A percentile compares a stretch with the other conserved stretches of the same genome.
Conservation (phyloP, 2,113 vertebrate species). For the Xenotilapia longispinis region DNA sequence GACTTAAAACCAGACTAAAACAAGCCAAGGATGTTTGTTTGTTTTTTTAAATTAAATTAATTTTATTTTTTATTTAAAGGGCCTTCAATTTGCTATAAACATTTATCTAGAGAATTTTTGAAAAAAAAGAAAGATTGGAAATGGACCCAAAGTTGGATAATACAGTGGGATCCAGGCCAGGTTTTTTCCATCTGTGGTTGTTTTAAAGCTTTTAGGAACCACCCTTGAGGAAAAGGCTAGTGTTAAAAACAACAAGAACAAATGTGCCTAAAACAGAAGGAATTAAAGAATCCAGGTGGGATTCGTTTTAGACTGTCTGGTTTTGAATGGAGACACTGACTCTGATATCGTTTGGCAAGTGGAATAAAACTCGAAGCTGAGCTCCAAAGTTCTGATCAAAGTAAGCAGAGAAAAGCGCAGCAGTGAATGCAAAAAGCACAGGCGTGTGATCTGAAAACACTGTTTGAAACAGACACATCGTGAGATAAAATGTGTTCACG, state of each 20-base stretch:
- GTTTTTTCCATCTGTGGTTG: background rate
- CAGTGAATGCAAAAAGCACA: background rate
- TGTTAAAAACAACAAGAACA: background rate
- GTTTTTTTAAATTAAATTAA: background rate
- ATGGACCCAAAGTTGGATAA: background rate
- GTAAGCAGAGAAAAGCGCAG: background rate
- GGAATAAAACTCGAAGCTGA: background rate
- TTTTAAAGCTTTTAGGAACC: background rate
- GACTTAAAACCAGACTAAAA: background rate
- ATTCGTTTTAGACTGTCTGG: background rate
- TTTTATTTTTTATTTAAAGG: background rate
- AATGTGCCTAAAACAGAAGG: background rate
- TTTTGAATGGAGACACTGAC: background rate
- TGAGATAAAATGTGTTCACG: background rate
- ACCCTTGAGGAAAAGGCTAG: background rate
- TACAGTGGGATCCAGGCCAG: background rate
- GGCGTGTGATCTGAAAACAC: background rate
- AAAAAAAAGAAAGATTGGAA: background rate
- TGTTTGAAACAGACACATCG: background rate
- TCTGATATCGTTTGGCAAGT: background rate
- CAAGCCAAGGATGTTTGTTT: background rate
- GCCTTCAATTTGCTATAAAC: background rate
- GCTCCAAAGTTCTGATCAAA: background rate
- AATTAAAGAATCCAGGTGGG: background rate
- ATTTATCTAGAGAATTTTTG: background rate